phyloP scores from a whole-genome alignment of 1,140 invertebrate species.

The Palaemon carinicauda region DNA sequence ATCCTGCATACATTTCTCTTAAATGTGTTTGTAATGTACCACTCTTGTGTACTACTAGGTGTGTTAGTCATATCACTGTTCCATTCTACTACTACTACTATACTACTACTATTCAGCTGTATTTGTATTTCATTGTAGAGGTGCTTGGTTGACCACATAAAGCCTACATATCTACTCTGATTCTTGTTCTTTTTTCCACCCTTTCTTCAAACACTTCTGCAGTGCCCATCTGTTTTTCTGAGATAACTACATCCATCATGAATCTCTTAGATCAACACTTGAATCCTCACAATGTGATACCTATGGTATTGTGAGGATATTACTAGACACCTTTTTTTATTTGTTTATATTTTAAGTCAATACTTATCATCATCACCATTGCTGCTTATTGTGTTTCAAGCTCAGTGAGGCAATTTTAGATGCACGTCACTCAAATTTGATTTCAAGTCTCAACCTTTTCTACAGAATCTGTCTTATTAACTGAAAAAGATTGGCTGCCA shows the following conservation, averaged over 20 bases:
- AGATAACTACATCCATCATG: not conserved
- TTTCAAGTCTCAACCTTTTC: too few relatives aligned
- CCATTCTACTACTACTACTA: conserved; percentile 56
- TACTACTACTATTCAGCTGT: conserved; percentile 53
- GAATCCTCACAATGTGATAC: too few relatives aligned
- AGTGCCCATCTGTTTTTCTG: conserved; percentile 48
- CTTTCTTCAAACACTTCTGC: conserved; percentile 52
- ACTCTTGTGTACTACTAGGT: conserved; percentile 55
- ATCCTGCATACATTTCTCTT: conserved; percentile 57
- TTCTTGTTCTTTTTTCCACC: conserved; percentile 56
- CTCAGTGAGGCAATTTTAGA: too few relatives aligned
- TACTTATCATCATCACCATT: too few relatives aligned
- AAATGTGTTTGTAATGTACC: conserved; percentile 57
- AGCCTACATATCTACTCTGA: conserved; percentile 57
- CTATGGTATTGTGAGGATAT: too few relatives aligned
- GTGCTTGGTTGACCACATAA: conserved; percentile 57
- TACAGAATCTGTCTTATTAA: too few relatives aligned
- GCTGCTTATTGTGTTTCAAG: too few relatives aligned
- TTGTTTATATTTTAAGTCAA: too few relatives aligned
- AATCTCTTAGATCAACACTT: too few relatives aligned
- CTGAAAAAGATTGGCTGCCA: too few relatives aligned
- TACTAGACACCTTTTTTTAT: too few relatives aligned
- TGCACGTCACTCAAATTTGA: too few relatives aligned
- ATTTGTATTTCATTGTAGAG: conserved; percentile 58
- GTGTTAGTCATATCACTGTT: conserved; percentile 57